Conservation (phyloP, 2,888 invertebrate genomes). For the Cosmia pyralina region DNA sequence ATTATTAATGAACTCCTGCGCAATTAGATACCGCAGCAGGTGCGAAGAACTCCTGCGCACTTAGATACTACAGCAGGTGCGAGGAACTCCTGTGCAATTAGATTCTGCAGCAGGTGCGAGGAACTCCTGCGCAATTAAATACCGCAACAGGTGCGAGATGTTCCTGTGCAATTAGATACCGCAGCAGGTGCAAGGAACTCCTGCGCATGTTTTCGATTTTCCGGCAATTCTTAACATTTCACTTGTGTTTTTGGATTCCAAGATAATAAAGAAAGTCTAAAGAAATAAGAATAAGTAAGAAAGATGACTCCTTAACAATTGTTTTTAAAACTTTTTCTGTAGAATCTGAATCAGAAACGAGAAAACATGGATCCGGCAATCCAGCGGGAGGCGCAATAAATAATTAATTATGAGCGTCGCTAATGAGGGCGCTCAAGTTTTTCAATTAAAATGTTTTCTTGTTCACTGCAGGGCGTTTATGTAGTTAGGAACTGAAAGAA, state of each 20-base stretch:
- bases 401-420: constrained; percentile 64
- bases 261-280: not conserved
- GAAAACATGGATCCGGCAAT: constrained; percentile 34
- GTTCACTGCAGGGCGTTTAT: constrained; percentile 16
- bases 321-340: constrained; percentile 24
- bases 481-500: not conserved
- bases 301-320: not conserved
- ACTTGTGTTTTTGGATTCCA: not conserved
- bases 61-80: no score
- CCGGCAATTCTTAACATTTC: not conserved
- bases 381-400: constrained; percentile 56
- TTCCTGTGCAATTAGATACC: no score
- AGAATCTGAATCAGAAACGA: not conserved
- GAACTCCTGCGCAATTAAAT: no score
- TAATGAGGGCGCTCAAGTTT: constrained; percentile 65
- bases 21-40: no score
- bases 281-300: constrained; percentile 9
- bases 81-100: no score
- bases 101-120: no score
- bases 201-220: not conserved
- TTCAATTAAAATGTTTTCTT: constrained; percentile 67
- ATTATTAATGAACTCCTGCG: no score
- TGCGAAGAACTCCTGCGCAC: no score
- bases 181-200: not conserved
- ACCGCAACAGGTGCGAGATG: no score